Evolutionary conservation across 2,888 invertebrate genomes (phyloP), one percentile per base, ranked within the genome.

Genomic region (Eupithecia vulgata): DNA sequence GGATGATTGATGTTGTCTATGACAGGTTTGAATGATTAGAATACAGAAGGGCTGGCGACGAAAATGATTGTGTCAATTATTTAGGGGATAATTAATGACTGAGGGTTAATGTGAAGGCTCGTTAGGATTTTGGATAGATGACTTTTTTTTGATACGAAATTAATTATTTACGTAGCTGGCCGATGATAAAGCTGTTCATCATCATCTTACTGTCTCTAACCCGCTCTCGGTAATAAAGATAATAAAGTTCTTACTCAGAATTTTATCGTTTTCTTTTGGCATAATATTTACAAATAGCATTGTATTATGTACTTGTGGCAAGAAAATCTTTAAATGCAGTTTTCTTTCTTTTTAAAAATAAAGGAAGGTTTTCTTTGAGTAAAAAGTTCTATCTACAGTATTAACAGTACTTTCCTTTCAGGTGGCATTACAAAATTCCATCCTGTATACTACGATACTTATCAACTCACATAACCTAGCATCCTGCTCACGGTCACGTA

Each of bases 1-100:
- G 76, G 70, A 79, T 78, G 76, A 78, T 75, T 78, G 67, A 78
- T 76, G 73, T 71, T 76, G 62, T 68, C 45, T 72, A 62, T 65
- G 78, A 72, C 74, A 77, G 67, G 67, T 71, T 45, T 72, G 45
- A 67, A 73, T 76, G 71, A 74, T 78, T 70, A 76, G 66, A 70
- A 70, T 48, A 67, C 48, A 64, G 62, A 57, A 68, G 70, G 70
- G 70, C 59, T 67, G 65, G 70, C 73, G 73, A 67, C 66, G 52
- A 71, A 62, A 67, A 72, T 52, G 42, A 57, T 68, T 45, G 57
- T 70, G 72, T 74, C 72, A 75, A 71, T 78, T 73, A 74, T 74
- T 78, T 65, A 66, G 52, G 67, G 65, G 17, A 70, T 78, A 70
- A 71, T 78, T 74, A 68, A 64, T 72, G 64, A 70, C 48, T 5